Base-by-base conservation (phyloP, 35 echinoderm and acorn worm genomes). In the Heliocidaris erythrogramma region DNA sequence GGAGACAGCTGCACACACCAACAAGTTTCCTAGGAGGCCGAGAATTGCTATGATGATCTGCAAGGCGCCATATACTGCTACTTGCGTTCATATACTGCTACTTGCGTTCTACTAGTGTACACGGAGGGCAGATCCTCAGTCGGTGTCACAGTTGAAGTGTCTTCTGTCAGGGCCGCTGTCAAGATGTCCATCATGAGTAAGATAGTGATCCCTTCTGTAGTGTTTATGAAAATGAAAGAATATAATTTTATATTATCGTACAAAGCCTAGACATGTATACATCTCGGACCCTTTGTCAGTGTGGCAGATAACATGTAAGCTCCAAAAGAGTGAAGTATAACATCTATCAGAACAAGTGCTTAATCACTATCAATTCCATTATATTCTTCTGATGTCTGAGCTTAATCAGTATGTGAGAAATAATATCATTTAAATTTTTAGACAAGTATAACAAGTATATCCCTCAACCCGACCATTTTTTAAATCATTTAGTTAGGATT, bases 1-100 rank as follows among this genome's bases (percentile, higher is more conserved):
- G 30, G 95, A 32, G 21, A 97, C 95, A 48, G 96, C 97, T 31
- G 59, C 48, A 49, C 94, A 65, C 2, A 96, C 95, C 59, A 94
- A 48, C 42, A 93, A 89, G 93, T 96, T 96, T 8, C 95, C 93
- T 13, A 71, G 30, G 31, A 94, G 48, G 1, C 95, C 95, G 27
- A 78, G 65, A 8, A 78, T 21, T 78, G 18, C 65, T 4, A n/a
- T 78, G 65, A 78, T 78, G 17, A 78, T 78, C 18, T 27, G 65
- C n/a, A 78, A 21, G 27, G 65, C 21, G 17, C 21, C 65, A n/a
- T 27, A 3, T 7, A 78, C 8, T 78, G n/a, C 65, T 27, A 24
- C 65, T 78, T 78, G 65, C 3, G 18, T 78, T 24, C 65, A n/a
- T 27, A 3, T 7, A 78, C 8, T 78, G n/a, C 65, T 27, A 24